phyloP scores from a whole-genome alignment of 2,113 vertebrate genomes.

The Chrysochloris asiatica region DNA sequence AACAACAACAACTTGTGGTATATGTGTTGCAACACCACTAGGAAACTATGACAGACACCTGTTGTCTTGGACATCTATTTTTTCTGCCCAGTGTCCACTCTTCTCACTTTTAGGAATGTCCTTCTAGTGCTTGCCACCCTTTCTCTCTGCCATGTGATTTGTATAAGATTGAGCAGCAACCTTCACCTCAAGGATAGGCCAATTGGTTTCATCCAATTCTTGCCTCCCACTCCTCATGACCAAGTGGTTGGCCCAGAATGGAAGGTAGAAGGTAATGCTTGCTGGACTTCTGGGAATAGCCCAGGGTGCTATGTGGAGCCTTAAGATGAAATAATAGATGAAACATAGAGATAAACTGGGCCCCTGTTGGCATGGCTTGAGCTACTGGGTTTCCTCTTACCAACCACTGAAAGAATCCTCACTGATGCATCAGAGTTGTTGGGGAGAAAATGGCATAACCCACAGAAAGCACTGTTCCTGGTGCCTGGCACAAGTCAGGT shows the following conservation, averaged over 20 bases:
- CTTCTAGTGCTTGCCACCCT: not conserved
- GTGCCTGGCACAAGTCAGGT: accelerated
- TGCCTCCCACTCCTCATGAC: not conserved
- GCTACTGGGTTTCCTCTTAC: not conserved
- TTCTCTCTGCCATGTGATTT: not conserved
- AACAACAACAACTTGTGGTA: not conserved
- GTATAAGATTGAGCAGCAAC: not conserved
- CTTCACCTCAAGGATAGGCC: not conserved
- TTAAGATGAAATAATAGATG: not conserved
- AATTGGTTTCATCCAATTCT: not conserved
- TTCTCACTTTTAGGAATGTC: too few species aligned
- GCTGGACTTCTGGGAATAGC: not conserved
- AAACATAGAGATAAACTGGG: too few species aligned
- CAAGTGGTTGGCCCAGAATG: not conserved
- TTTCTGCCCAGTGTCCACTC: not conserved
- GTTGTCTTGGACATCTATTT: too few species aligned
- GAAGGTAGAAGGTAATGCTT: accelerated
- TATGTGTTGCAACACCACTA: not conserved
- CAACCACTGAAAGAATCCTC: not conserved
- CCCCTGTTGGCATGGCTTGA: too few species aligned
- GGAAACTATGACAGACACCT: not conserved
- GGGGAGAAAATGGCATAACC: not conserved
- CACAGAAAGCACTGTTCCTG: not conserved
- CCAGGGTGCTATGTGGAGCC: not conserved
- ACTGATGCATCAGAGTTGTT: not conserved